Percentiles rank a stretch among this genome's conserved stretches.
These are phyloP conservation scores for Drosophila multiciliata DNA, from an alignment of 2,888 invertebrate genomes.

Conservation along the genomic window DNA sequence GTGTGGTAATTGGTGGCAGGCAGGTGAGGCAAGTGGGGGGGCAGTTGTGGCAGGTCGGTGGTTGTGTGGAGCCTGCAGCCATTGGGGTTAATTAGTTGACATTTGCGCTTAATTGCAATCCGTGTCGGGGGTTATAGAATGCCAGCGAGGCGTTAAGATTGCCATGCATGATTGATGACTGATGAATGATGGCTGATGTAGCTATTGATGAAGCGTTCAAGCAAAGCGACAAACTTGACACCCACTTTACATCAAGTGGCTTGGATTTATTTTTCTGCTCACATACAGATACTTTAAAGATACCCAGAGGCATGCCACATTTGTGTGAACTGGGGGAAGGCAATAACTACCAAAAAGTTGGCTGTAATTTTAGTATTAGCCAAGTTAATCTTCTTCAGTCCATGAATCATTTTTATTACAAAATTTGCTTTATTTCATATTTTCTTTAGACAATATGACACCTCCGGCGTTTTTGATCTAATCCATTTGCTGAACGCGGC, in stretches of 20 bases:
- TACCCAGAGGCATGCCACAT: neutral
- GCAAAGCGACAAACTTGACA: slow-evolving; percentile 75
- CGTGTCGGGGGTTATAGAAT: slow-evolving; percentile 47
- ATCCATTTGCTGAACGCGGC: slow-evolving; percentile 88
- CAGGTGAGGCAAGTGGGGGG: neutral
- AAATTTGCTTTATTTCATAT: neutral
- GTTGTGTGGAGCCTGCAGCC: slow-evolving; percentile 33
- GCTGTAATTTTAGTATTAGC: neutral
- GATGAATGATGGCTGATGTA: slow-evolving; percentile 24
- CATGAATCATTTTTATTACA: no score
- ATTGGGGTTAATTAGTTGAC: slow-evolving; percentile 83
- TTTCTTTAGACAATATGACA: slow-evolving; percentile 74
- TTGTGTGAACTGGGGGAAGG: neutral
- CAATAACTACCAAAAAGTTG: no score
- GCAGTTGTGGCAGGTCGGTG: neutral
- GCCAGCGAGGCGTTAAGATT: slow-evolving; percentile 64
- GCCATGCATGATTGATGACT: slow-evolving; percentile 72
- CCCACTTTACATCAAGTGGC: slow-evolving; percentile 52
- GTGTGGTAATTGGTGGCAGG: neutral
- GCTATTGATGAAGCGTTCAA: slow-evolving; percentile 48
- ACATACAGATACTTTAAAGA: neutral
- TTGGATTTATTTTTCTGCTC: neutral
- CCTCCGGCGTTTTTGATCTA: slow-evolving; percentile 80
- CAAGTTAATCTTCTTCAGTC: neutral
- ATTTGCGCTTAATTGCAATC: slow-evolving; percentile 82